Percentiles rank a stretch among this genome's conserved stretches.
These are phyloP conservation scores for Chromoteleia sp. DNA, from an alignment of 2,888 invertebrate species.

Conservation along the genomic window DNA sequence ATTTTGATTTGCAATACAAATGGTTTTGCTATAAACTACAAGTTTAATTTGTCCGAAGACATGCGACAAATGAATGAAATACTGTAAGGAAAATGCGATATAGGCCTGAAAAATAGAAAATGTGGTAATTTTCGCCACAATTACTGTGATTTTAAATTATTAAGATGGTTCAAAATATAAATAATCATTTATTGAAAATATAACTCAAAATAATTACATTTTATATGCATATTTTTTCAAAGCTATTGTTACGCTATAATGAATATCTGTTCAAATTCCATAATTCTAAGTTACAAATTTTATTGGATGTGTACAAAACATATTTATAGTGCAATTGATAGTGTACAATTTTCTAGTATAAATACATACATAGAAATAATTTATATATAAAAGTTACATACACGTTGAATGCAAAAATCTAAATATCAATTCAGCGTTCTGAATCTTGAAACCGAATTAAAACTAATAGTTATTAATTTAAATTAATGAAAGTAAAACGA, in stretches of 20 bases:
- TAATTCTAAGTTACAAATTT: constrained; percentile 36
- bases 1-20: constrained; percentile 7
- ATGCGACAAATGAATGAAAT: constrained; percentile 16
- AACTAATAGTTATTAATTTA: constrained; percentile 57
- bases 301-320: constrained; percentile 36
- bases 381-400: constrained; percentile 49
- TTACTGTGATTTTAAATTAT: constrained; percentile 63
- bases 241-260: constrained; percentile 39
- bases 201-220: constrained; percentile 55
- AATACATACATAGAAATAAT: constrained; percentile 41
- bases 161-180: constrained; percentile 50
- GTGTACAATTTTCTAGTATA: constrained; percentile 55
- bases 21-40: constrained; percentile 3
- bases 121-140: constrained; percentile 17
- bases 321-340: constrained; percentile 55
- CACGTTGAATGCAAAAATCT: constrained; percentile 49
- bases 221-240: constrained; percentile 62
- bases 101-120: constrained; percentile 54
- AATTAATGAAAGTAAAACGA: constrained; percentile 61
- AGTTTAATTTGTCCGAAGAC: constrained; percentile 31
- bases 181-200: constrained; percentile 57
- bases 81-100: constrained; percentile 29
- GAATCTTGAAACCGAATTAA: constrained; percentile 63
- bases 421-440: constrained; percentile 62
- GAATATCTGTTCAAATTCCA: constrained; percentile 30